Evolutionary conservation across 2,797 vertebrate species (phyloP), one percentile per base, ranked within the genome.

Genomic region (Gymnoscopelus braueri): DNA sequence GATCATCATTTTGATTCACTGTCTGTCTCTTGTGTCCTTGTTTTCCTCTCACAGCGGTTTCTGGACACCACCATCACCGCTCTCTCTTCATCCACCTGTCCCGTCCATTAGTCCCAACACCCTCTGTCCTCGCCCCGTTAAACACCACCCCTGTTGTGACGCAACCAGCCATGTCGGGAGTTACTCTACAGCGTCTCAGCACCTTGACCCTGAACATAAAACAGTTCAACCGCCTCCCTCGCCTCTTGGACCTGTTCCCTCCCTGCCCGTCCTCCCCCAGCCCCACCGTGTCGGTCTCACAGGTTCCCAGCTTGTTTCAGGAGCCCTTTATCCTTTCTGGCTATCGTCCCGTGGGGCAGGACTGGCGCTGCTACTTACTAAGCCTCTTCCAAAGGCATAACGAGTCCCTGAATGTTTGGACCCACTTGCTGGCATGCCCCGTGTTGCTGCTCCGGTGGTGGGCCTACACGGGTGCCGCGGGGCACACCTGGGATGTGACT

Each of bases 311-410:
- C 71, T 93, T 99, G 26, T 98, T 97, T 86, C 91, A 94, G 0
- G 97, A 98, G 89, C 97, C 96, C 0, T 97, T 95, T 87, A 96
- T 98, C 88, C 90, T 91, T 57, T 72, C 93, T 0, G 97, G 97
- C 1, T 98, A 97, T 90, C 95, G 96, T 2, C 96, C 96, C 7
- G 78, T 88, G 0, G 92, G 86, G 26, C 97, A 96, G 64, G 85
- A 94, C 69, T 98, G 97, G 97, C 91, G 90, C 13, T 97, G 95
- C 88, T 97, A 98, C 88, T 84, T 96, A 74, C 78, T 96, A 54
- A 98, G 97, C 86, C 94, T 98, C 81, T 98, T 98, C 71, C 96
- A 97, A 90, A 91, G 92, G 60, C 97, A 98, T 91, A 98, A 98
- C 0, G 97, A 98, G 77, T 93, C 94, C 49, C 89, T 98, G 67